Conservation (phyloP, 1,140 invertebrate genomes). For the Drosophila cardini region DNA sequence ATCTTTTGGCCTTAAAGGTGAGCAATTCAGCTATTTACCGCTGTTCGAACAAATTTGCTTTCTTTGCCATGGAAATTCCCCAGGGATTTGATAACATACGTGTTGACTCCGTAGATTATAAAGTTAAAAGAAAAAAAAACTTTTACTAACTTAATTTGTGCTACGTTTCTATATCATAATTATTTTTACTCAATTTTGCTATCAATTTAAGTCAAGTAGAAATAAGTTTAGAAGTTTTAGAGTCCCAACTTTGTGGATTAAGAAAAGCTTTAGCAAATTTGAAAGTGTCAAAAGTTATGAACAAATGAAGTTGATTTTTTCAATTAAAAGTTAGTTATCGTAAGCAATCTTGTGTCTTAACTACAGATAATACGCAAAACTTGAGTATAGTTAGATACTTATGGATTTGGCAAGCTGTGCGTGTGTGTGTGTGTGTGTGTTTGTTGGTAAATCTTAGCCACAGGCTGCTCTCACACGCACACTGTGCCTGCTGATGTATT, state of each 20-base stretch:
- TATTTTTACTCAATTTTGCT: not conserved
- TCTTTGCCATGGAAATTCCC: constrained; percentile 24
- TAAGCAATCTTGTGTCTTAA: not conserved
- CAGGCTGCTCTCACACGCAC: constrained; percentile 3
- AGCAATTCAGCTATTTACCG: constrained; percentile 61
- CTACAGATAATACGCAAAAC: constrained; percentile 2
- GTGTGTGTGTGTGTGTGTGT: not conserved
- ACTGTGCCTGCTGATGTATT: constrained; percentile 27
- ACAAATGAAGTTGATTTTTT: not conserved
- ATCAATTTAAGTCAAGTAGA: no score
- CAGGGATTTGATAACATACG: constrained; percentile 16
- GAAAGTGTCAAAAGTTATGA: no score
- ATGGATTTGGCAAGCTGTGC: not conserved
- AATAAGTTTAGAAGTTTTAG: no score
- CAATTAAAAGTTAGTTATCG: not conserved
- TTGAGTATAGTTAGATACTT: constrained; percentile 1
- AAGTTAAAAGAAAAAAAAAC: not conserved
- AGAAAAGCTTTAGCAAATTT: no score
- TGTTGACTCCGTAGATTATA: no score
- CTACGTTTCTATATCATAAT: not conserved
- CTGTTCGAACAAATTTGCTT: not conserved
- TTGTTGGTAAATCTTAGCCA: constrained; percentile 30
- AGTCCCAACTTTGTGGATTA: no score
- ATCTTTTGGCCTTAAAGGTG: constrained; percentile 57
- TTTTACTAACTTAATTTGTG: not conserved